These are phyloP conservation scores for Hydra vulgaris DNA, from an alignment of 30 jellyfish, hydroid and myxozoan species.

Conservation along the genomic window DNA sequence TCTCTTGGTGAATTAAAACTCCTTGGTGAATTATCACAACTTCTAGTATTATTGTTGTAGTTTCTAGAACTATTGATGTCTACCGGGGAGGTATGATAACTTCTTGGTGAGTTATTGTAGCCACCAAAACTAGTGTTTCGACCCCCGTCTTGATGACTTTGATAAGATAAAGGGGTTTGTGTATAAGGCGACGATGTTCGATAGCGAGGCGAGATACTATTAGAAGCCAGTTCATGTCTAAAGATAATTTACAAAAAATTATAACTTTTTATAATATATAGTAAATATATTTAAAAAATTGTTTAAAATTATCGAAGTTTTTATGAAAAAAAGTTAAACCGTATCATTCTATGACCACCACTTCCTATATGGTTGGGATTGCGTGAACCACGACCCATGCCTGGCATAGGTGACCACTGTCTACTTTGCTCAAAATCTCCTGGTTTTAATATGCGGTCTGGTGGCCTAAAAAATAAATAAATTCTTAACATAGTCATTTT, in stretches of 20 bases:
- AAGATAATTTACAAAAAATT: not conserved
- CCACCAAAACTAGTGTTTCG: not conserved
- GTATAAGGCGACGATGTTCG: not conserved
- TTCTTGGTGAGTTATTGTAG: not conserved
- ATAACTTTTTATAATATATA: no score
- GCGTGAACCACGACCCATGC: constrained; percentile 57
- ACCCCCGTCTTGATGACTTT: not conserved
- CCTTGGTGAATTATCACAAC: not conserved
- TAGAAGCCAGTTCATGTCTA: not conserved
- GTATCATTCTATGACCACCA: constrained; percentile 80
- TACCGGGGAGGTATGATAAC: not conserved
- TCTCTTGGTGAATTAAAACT: not conserved
- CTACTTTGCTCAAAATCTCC: constrained; percentile 55
- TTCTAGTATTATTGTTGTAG: not conserved
- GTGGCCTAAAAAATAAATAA: constrained; percentile 27
- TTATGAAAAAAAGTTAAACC: no score
- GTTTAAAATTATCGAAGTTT: no score
- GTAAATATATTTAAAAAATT: no score
- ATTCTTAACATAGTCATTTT: not conserved
- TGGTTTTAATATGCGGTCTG: constrained; percentile 57
- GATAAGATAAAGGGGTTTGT: not conserved
- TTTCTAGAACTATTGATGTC: not conserved
- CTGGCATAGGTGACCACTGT: constrained; percentile 60
- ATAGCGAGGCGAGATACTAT: not conserved
- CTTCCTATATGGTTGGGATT: constrained; percentile 51